These are phyloP conservation scores for Characodon lateralis DNA, from an alignment of 2,797 vertebrate species.

Conservation along the genomic window DNA sequence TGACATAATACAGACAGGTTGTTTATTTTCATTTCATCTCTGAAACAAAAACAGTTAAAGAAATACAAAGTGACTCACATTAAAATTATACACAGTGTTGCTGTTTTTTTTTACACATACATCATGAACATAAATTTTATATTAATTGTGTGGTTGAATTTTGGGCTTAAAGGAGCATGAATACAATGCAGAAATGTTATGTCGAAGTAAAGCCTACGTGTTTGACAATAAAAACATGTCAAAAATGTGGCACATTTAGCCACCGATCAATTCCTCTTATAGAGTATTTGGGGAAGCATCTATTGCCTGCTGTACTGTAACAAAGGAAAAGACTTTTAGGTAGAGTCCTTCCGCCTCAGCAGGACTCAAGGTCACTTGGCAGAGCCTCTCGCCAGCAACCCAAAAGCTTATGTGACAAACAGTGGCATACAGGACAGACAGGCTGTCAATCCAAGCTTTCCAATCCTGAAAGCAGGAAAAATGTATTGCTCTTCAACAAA, in stretches of 20 bases:
- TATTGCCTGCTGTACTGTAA: conserved; percentile 46
- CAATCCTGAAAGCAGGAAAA: too few relatives aligned
- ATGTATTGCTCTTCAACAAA: conserved; percentile 41
- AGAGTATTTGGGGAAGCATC: conserved; percentile 69
- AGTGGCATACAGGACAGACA: conserved; percentile 71
- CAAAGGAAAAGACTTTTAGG: conserved; percentile 65
- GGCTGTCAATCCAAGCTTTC: conserved; percentile 82
- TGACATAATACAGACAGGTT: conserved; percentile 1
- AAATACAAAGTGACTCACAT: background rate
- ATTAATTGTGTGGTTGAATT: background rate
- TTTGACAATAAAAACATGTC: conserved; percentile 12
- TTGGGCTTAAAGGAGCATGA: background rate
- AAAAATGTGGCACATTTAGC: conserved; percentile 27
- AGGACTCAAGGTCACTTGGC: conserved; percentile 76
- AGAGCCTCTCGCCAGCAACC: conserved; percentile 53
- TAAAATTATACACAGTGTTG: conserved; percentile 15
- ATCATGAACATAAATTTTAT: background rate
- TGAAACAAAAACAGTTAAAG: background rate
- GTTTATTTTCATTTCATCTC: background rate
- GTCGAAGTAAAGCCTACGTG: conserved; percentile 9
- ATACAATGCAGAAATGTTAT: background rate
- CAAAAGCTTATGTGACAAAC: conserved; percentile 77
- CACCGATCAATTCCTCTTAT: conserved; percentile 51
- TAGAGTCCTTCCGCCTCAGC: conserved; percentile 57
- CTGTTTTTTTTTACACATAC: background rate